A percentile compares a stretch with the other conserved stretches of the same genome.
Conservation (phyloP, 2,797 vertebrate species). For the Mareca penelope region DNA sequence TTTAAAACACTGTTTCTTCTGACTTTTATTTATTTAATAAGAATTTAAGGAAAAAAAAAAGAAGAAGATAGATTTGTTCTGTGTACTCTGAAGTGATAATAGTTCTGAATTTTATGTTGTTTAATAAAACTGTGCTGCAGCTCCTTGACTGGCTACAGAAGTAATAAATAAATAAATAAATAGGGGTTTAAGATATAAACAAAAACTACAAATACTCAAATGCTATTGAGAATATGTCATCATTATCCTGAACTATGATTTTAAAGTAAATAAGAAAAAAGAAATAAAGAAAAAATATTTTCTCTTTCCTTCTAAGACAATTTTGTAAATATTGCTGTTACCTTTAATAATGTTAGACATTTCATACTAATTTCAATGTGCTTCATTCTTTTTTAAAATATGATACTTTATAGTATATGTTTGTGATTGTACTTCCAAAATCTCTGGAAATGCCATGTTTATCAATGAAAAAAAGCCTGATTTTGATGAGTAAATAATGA, state of each 20-base stretch:
- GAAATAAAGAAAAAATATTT: not conserved
- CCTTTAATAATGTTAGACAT: not conserved
- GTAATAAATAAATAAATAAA: not conserved
- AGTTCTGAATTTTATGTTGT: not conserved
- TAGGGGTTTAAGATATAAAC: not conserved
- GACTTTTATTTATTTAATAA: not conserved
- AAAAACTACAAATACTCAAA: not conserved
- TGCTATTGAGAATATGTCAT: not conserved
- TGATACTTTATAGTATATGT: not conserved
- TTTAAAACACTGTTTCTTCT: constrained; percentile 4
- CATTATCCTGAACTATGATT: not conserved
- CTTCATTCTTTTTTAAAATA: not conserved
- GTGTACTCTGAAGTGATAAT: constrained; percentile 8
- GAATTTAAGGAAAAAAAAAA: not conserved
- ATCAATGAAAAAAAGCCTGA: not conserved
- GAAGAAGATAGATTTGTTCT: not conserved
- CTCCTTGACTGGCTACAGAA: not conserved
- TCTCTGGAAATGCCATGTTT: not conserved
- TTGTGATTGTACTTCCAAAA: not conserved
- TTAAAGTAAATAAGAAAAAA: not conserved
- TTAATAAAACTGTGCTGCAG: not conserved
- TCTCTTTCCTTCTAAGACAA: not conserved
- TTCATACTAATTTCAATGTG: not conserved
- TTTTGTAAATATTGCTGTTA: not conserved
- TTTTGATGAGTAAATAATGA: not conserved